Base-by-base conservation (phyloP, 1,140 invertebrate genomes). In the Aphelinus atriplicis region DNA sequence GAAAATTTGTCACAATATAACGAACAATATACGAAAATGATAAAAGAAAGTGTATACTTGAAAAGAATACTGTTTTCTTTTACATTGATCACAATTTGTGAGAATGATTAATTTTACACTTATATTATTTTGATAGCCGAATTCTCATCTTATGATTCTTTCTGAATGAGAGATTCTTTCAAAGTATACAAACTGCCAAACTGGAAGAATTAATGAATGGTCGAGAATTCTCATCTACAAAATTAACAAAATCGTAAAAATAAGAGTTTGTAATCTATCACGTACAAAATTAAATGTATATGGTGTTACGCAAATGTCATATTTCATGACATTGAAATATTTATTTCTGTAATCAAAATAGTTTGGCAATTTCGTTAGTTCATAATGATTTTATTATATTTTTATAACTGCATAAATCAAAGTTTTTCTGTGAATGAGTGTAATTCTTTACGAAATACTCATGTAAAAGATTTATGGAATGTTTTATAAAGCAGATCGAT, bases 401-500 rank as follows among this genome's bases (percentile, higher is more conserved):
- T 67, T 56, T 56, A 67, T 64, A 64, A 26, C 7, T 48, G 42
- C 46, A 9, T 6, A 46, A 50, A 60, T 60, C 51, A 43, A 6
- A 42, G 48, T 47, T 65, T 61, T 70, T 51, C 46, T 1, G 26
- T 43, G 47, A 4, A 62, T 55, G 6, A 9, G 50, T 48, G 42
- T 72, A 7, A 66, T 66, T 67, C 62, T 26, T 26, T 26, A 26
- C 26, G 26, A 26, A 26, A 26, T 66, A 26, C 42, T 47, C 50
- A 66, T 5, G 47, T 51, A 66, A 47, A 48, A 48, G 60, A 66
- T 73, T 50, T 74, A 56, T 48, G 61, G 50, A 62, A 74, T 67
- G 47, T 74, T 74, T 68, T 74, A 26, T 62, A 62, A 51, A 68
- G 26, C 10, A n/a, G 50, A 67, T 68, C 51, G 7, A 62, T 50